Conservation (phyloP, 2,113 vertebrate species). For the Tetrax tetrax region DNA sequence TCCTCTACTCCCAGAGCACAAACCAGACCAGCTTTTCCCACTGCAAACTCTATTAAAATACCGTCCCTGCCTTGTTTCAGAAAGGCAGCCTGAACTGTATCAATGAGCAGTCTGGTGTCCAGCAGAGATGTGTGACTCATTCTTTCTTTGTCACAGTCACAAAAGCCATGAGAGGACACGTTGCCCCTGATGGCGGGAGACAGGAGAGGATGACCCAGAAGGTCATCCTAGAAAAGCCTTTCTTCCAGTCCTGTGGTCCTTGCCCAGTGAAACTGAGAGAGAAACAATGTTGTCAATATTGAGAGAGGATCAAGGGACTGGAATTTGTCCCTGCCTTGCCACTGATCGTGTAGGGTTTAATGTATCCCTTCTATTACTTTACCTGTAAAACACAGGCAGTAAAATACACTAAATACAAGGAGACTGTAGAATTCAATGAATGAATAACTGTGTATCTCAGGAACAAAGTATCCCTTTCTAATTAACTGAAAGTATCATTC, state of each 20-base stretch:
- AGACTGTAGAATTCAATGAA: background rate
- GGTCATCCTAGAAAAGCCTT: conserved; percentile 25
- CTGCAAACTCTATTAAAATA: background rate
- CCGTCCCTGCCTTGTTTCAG: background rate
- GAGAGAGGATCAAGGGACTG: conserved; percentile 3
- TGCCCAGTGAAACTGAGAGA: background rate
- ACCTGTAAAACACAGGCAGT: background rate
- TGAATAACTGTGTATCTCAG: background rate
- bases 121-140: conserved; percentile 46
- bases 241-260: conserved; percentile 13
- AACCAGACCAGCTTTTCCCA: background rate
- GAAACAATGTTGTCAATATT: background rate
- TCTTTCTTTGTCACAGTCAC: conserved; percentile 33
- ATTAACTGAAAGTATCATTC: background rate
- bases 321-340: conserved; percentile 7
- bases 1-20: background rate
- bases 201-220: conserved; percentile 26
- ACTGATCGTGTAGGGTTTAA: background rate
- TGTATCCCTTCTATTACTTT: background rate
- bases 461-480: conserved; percentile 9
- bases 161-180: background rate
- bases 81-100: conserved; percentile 18
- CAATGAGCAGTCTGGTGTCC: background rate
- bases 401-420: background rate
- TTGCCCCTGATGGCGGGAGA: conserved; percentile 15